Evolutionary conservation across 2,797 vertebrate species (phyloP), one percentile per base, ranked within the genome.

Genomic region (Rhynchotus rufescens): DNA sequence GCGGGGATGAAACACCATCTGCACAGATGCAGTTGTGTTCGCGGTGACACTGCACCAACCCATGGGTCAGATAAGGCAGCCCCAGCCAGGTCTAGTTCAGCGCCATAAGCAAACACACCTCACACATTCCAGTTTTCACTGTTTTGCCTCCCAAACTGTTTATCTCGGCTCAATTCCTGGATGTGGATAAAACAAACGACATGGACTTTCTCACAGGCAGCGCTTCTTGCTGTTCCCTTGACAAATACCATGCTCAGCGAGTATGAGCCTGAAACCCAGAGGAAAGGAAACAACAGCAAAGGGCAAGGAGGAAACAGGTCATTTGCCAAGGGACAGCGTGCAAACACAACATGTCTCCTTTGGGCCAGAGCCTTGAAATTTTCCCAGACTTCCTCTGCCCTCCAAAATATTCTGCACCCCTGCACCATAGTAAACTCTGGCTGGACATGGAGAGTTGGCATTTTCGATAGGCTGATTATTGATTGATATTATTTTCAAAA

Each of bases 161-260:
- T 96, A 95, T 90, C 86, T 84, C 88, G 1, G 69, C 89, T 96
- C 93, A 96, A 90, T 94, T 95, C 90, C 93, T 95, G 91, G 86
- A 93, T 95, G 92, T 95, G 90, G 90, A 96, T 93, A 95, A 96
- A 95, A 95, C 92, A 95, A 96, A 97, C 44, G 25, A 71, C 85
- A 91, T 59, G 86, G 84, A 86, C 87, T 95, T 96, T 96, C 93
- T 95, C 94, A 95, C 93, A 96, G 87, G 87, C 1, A 0, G 47
- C 84, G 61, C 91, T 94, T 93, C 93, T 93, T 94, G 90, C 90
- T 93, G 86, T 90, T 94, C 89, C 77, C 92, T 85, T 91, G 88
- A 94, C 92, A 96, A 96, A 96, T 72, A 94, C 77, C 81, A 90
- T 32, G 66, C 80, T 94, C 89, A 89, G 77, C 36, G 76, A 92